A percentile compares a stretch with the other conserved stretches of the same genome.
phyloP scores from a whole-genome alignment of 2,888 invertebrate species.

The Frankliniella fusca region DNA sequence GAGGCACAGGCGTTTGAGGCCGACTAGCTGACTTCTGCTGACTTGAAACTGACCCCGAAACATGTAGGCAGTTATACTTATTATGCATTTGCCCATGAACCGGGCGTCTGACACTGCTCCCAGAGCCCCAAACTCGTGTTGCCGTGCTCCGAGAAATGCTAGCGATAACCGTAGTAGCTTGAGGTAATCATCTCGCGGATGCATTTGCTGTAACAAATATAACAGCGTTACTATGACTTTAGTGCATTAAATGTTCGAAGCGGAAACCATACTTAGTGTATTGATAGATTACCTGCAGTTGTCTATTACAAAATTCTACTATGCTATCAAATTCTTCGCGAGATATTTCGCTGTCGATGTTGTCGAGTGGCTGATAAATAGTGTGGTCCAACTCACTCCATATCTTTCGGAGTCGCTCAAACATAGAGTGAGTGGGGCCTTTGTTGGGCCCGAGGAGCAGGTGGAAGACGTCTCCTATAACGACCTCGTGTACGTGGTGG shows the following conservation, averaged over 20 bases:
- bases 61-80: neutral
- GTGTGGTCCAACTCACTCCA: neutral
- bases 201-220: neutral
- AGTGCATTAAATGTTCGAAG: no score
- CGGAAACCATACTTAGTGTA: no score
- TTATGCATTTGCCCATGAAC: neutral
- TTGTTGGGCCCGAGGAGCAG: neutral
- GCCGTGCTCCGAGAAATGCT: neutral
- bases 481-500: neutral
- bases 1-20: neutral
- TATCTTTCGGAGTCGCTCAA: neutral
- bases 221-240: no score
- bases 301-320: neutral
- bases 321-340: neutral
- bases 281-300: neutral
- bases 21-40: neutral
- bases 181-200: neutral
- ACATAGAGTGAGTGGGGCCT: neutral
- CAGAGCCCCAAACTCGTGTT: neutral
- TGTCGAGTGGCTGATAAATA: neutral
- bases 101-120: neutral
- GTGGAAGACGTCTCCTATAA: neutral
- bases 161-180: neutral
- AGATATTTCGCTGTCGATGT: neutral
- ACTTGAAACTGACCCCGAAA: neutral